Base-by-base conservation (phyloP, 2,888 invertebrate genomes). In the Hirtodrosophila confusa region DNA sequence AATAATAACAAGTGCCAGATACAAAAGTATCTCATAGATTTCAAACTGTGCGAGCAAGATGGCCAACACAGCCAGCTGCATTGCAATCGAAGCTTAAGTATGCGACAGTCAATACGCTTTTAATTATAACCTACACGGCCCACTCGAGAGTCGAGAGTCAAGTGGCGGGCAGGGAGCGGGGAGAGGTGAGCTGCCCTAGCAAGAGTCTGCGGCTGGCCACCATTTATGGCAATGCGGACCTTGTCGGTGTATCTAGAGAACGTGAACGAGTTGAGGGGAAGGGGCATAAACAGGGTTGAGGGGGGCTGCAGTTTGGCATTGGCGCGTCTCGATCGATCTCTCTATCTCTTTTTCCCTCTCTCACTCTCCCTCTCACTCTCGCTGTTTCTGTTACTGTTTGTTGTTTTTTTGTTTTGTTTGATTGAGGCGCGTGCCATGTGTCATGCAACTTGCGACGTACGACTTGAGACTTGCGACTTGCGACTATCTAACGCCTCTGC, bases 401-500 rank as follows among this genome's bases (percentile, higher is more conserved):
- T 56, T 44, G 64, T 66, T 54, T 61, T 61, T 49, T 49, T 54
- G 53, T 56, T 40, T 47, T 68, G 41, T 57, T 31, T 44, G 48
- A 67, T 75, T 54, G 63, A 80, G 84, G 87, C 84, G 84, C 84
- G 88, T 84, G 84, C 84, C 84, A 88, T 88, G 88, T 88, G 84
- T 84, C 84, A 88, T 86, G 83, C 79, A 72, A 68, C 64, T 70
- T 62, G 69, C 68, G 80, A 75, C 68, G 73, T 74, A 17, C 17
- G 17, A 17, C 17, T 17, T 17, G 17, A 17, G 17, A 17, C 17
- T 17, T 17, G 80, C 80, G 78, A 80, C 76, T 79, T 86, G 80
- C 65, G 80, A 86, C 82, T 88, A 88, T 82, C 82, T 78, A 88
- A 85, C 83, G 83, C 88, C 83, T 84, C 88, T 87, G 83, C 88